phyloP scores from a whole-genome alignment of 2,888 invertebrate species.

The Apeira syringaria region DNA sequence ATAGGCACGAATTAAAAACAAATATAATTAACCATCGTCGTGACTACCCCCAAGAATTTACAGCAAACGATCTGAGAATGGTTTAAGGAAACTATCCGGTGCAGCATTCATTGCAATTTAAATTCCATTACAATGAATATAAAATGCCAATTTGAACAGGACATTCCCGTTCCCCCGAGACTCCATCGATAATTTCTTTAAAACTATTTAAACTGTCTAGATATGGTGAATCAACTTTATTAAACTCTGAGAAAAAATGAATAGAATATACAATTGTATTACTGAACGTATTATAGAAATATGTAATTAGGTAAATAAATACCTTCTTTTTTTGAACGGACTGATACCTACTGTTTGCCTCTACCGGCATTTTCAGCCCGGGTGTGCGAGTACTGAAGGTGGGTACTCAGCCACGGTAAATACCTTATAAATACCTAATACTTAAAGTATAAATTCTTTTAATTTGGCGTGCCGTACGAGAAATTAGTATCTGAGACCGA shows the following conservation, averaged over 20 bases:
- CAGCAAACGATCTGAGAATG: slow-evolving; percentile 60
- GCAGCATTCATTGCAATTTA: slow-evolving; percentile 52
- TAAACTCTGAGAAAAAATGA: slow-evolving; percentile 16
- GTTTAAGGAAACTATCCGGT: slow-evolving; percentile 64
- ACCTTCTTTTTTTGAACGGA: too few species aligned
- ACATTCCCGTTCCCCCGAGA: slow-evolving; percentile 38
- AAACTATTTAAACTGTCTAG: slow-evolving; percentile 35
- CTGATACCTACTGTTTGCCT: too few species aligned
- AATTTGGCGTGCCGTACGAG: too few species aligned
- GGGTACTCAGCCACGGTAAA: too few species aligned
- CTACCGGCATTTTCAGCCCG: too few species aligned
- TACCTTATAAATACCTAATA: too few species aligned
- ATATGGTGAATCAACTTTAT: slow-evolving; percentile 34
- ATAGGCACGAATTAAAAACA: slow-evolving; percentile 29
- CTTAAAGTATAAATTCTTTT: too few species aligned
- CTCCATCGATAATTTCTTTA: slow-evolving; percentile 45
- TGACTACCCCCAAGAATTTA: slow-evolving; percentile 56
- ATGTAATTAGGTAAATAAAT: too few species aligned
- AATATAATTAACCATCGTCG: slow-evolving; percentile 66
- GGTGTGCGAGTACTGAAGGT: too few species aligned
- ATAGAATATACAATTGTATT: slow-evolving; percentile 21
- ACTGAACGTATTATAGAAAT: too few species aligned
- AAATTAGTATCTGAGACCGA: too few species aligned
- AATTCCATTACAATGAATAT: slow-evolving; percentile 70
- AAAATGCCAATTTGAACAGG: slow-evolving; percentile 65